A percentile compares a stretch with the other conserved stretches of the same genome.
These are phyloP conservation scores for Caenorhabditis becei DNA, from an alignment of 2,888 invertebrate genomes.

Conservation along the genomic window DNA sequence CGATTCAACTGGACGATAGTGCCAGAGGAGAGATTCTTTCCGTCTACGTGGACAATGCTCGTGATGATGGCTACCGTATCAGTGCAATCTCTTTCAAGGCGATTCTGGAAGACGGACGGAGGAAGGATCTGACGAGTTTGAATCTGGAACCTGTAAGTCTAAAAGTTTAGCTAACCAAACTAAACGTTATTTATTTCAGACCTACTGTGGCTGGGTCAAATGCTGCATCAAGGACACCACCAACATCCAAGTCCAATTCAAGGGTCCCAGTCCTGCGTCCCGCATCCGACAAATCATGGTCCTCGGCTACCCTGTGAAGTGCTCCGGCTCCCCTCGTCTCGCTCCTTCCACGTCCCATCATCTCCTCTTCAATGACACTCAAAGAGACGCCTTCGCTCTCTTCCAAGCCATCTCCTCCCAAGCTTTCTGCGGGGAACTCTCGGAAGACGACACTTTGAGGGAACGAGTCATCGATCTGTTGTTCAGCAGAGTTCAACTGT, in stretches of 20 bases:
- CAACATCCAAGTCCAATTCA: conserved; percentile 88
- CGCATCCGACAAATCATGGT: conserved; percentile 61
- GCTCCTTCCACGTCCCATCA: conserved; percentile 82
- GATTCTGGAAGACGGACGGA: conserved; percentile 54
- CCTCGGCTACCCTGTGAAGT: conserved; percentile 57
- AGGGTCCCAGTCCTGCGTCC: conserved; percentile 86
- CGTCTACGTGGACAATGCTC: conserved; percentile 94
- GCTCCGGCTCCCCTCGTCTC: conserved; percentile 30
- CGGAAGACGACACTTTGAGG: conserved; percentile 76
- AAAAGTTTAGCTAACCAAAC: background rate
- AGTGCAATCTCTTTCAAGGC: conserved; percentile 48
- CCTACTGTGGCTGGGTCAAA: conserved; percentile 89
- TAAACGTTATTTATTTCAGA: conserved; percentile 67
- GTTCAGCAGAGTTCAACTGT: conserved; percentile 80
- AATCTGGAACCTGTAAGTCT: conserved; percentile 60
- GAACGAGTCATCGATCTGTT: conserved; percentile 80
- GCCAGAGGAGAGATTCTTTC: conserved; percentile 88
- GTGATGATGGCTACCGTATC: conserved; percentile 82
- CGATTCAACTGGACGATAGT: conserved; percentile 82
- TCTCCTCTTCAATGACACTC: conserved; percentile 82
- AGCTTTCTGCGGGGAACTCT: conserved; percentile 79
- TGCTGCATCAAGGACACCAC: conserved; percentile 83
- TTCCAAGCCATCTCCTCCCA: conserved; percentile 92
- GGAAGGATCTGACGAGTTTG: conserved; percentile 57
- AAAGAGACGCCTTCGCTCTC: conserved; percentile 84